These are phyloP conservation scores for Nilaparvata lugens DNA, from an alignment of 1,140 invertebrate genomes.

Conservation along the genomic window DNA sequence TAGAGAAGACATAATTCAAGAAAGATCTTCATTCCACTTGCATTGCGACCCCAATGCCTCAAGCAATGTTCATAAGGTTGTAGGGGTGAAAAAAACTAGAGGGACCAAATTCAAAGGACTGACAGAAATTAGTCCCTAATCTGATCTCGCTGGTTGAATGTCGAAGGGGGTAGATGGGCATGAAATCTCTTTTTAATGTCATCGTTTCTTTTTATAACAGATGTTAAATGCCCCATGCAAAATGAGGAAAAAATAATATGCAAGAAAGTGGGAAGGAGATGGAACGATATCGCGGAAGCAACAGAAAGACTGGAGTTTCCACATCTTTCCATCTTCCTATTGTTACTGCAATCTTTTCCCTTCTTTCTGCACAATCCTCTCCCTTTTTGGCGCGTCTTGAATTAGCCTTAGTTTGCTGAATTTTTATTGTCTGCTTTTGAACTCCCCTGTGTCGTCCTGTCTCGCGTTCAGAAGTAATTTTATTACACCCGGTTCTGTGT, in stretches of 20 bases:
- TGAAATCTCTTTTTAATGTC: slow-evolving; percentile 26
- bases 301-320: slow-evolving; percentile 9
- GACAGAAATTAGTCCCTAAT: slow-evolving; percentile 14
- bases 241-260: slow-evolving; percentile 12
- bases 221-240: slow-evolving; percentile 22
- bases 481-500: slow-evolving; percentile 10
- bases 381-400: slow-evolving; percentile 1
- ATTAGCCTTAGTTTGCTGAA: slow-evolving; percentile 14
- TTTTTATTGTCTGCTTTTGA: slow-evolving; percentile 12
- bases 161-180: slow-evolving; percentile 9
- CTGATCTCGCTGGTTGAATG: background rate
- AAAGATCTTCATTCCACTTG: slow-evolving; percentile 5
- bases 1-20: too few species aligned
- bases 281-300: slow-evolving; percentile 6
- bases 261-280: slow-evolving; percentile 4
- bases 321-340: slow-evolving; percentile 7
- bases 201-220: slow-evolving; percentile 22
- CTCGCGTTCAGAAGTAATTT: slow-evolving; percentile 11
- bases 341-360: slow-evolving; percentile 5
- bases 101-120: background rate
- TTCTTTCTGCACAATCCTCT: background rate
- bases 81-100: slow-evolving; percentile 2
- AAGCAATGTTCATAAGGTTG: slow-evolving; percentile 5
- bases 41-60: background rate
- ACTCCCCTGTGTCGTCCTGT: background rate